A percentile compares a stretch with the other conserved stretches of the same genome.
These are phyloP conservation scores for Ips nitidus DNA, from an alignment of 1,140 invertebrate genomes.

Conservation along the genomic window DNA sequence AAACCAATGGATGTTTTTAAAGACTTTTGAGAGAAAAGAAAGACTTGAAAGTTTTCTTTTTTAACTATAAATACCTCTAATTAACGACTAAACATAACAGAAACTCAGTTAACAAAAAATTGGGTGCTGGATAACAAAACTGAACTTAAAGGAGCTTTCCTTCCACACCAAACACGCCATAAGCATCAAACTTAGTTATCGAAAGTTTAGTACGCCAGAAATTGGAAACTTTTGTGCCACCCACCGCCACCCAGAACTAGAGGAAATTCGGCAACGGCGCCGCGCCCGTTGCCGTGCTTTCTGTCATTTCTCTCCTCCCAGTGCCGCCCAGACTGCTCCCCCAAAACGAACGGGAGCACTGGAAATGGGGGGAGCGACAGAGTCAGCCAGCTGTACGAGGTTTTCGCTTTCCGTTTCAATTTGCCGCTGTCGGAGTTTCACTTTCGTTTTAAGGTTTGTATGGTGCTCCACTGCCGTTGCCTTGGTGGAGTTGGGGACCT, in stretches of 20 bases:
- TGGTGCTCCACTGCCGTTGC: slow-evolving; percentile 9
- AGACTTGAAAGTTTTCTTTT: too few species aligned
- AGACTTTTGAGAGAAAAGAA: too few species aligned
- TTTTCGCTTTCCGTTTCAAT: slow-evolving; percentile 43
- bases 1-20: too few species aligned
- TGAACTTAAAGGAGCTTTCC: too few species aligned
- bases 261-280: slow-evolving; percentile 26
- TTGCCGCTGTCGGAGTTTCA: slow-evolving; percentile 18
- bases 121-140: too few species aligned
- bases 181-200: slow-evolving; percentile 10
- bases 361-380: slow-evolving; percentile 4
- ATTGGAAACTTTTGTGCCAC: slow-evolving; percentile 16
- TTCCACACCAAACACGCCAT: neutral
- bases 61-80: too few species aligned
- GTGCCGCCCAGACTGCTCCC: slow-evolving; percentile 20
- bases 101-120: too few species aligned
- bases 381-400: slow-evolving; percentile 37
- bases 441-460: slow-evolving; percentile 31
- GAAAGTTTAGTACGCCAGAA: slow-evolving; percentile 8
- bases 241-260: neutral
- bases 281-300: slow-evolving; percentile 11
- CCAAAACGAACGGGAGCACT: slow-evolving; percentile 6
- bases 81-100: too few species aligned
- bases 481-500: slow-evolving; percentile 22
- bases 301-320: slow-evolving; percentile 21